Base-by-base conservation (phyloP, 2,888 invertebrate species). In the Caenorhabditis sinica region DNA sequence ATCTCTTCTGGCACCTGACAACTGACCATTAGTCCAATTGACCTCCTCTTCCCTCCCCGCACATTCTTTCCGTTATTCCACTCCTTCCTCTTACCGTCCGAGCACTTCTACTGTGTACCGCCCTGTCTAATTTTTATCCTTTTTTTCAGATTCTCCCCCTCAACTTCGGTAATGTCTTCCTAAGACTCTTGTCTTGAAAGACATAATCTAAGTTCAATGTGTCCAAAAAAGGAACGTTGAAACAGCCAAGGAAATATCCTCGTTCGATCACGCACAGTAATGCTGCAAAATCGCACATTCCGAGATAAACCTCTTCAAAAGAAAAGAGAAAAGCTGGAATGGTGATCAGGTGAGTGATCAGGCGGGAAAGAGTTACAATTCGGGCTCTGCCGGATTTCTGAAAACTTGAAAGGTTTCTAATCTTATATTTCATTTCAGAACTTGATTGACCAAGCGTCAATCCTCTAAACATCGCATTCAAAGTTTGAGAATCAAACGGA, bases 401-500 rank as follows among this genome's bases (percentile, higher is more conserved):
- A 33, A 6, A 33, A 33, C 33, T 8, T 33, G 33, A 33, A 6
- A 33, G 8, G 5, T 8, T 43, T 49, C 6, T 23, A 28, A 25
- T 49, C 13, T 3, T 2, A 45, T 17, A 30, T 6, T 17, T 23
- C 15, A 11, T 75, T 75, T 66, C 75, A 75, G 75, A 56, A 75
- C 30, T 13, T 20, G 8, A 66, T 66, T 56, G 65, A 75, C 65
- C 66, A 30, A 56, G 65, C 75, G 65, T 75, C 75, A 58, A 66
- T 43, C 56, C 15, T 23, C 11, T n/a, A 43, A 25, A 53, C 2
- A 45, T 43, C 56, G 3, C 25, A 56, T 75, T 28, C 75, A 75
- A 75, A 58, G 75, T 75, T 58, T 75, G 75, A 56, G 58, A 75
- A 45, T 51, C 65, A 75, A 66, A 66, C 75, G 75, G 75, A 56